phyloP scores from a whole-genome alignment of 2,797 vertebrate genomes.

The Acipenser ruthenus region DNA sequence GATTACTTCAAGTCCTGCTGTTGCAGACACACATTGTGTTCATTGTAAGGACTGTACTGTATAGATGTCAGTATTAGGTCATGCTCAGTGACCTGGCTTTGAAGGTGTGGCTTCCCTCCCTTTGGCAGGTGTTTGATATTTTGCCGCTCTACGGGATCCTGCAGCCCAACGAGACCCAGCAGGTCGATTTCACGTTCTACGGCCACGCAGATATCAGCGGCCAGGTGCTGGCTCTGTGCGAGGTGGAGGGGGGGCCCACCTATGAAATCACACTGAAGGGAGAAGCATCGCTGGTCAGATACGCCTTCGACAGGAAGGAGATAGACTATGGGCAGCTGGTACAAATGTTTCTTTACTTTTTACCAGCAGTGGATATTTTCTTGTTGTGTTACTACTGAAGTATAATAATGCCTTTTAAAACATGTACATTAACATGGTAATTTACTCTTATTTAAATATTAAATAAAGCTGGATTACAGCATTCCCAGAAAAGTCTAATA shows the following conservation, averaged over 20 bases:
- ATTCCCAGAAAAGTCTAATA: no score
- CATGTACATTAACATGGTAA: background rate
- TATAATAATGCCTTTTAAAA: background rate
- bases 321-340: slow-evolving; percentile 77
- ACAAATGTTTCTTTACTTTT: slow-evolving; percentile 13
- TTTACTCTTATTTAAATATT: background rate
- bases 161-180: slow-evolving; percentile 57
- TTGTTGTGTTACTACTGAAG: no score
- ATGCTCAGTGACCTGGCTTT: background rate
- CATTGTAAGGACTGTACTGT: no score
- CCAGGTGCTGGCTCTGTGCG: slow-evolving; percentile 57
- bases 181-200: slow-evolving; percentile 67
- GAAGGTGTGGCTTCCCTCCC: slow-evolving; percentile 6
- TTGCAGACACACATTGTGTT: background rate
- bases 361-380: no score
- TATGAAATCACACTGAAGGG: slow-evolving; percentile 67
- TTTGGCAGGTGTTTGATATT: slow-evolving; percentile 74
- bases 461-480: no score
- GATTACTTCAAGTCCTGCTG: background rate
- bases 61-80: background rate
- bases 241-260: slow-evolving; percentile 70
- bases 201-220: slow-evolving; percentile 58
- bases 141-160: slow-evolving; percentile 61
- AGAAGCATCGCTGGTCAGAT: slow-evolving; percentile 67
- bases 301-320: slow-evolving; percentile 50